Base-by-base conservation (phyloP, 2,113 vertebrate species). In the Picathartes gymnocephalus region DNA sequence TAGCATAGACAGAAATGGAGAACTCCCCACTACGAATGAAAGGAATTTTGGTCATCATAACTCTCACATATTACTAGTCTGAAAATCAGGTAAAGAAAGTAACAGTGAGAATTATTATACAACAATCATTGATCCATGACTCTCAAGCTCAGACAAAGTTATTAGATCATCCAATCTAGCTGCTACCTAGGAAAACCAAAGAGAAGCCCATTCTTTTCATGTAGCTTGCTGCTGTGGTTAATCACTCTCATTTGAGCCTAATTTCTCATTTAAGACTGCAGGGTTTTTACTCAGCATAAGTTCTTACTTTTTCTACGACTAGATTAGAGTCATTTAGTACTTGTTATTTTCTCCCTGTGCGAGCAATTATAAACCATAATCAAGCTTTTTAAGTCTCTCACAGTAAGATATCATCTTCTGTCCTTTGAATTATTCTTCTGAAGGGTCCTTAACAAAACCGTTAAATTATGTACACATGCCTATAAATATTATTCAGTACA, bases 331-430 rank as follows among this genome's bases (percentile, higher is more conserved):
- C 22, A 93, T 93, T 96, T 81, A 71, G 64, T 92, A 66, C 69
- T 86, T 92, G 56, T 90, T 94, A 92, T 93, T 95, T 94, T 95
- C 83, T 93, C 95, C 80, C 83, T 71, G 47, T 88, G 79, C 1
- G 13, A 83, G 86, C 65, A 94, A 95, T 97, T 96, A 92, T 58
- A 92, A 88, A 81, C 15, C 64, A 94, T 78, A 92, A 95, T 91
- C 88, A 97, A 86, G 86, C 68, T 92, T 93, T 92, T 92, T 44
- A 95, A 91, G 68, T 61, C 51, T 44, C 60, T 96, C 91, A 77
- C 91, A 88, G 86, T 80, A 83, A 88, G 92, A 92, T 54, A 93
- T 35, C 64, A 86, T 78, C 78, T 87, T 74, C 64, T 37, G 44
- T 88, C 91, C 80, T 92, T 86, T 90, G 81, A 95, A 90, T 88